These are phyloP conservation scores for Podarcis siculus DNA, from an alignment of 2,797 vertebrate species.

Conservation along the genomic window DNA sequence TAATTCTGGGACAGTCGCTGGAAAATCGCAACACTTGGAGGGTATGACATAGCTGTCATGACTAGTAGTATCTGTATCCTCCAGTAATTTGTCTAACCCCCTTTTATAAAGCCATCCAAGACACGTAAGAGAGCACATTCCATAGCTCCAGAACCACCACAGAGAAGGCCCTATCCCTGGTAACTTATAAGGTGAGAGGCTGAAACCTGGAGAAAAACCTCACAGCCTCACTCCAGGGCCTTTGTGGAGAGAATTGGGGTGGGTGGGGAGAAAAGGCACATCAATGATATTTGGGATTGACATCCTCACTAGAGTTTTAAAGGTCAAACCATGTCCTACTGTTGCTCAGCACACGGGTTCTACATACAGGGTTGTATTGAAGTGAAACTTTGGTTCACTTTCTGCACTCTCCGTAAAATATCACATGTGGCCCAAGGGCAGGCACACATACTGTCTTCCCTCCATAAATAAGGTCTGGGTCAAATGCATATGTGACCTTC, in stretches of 20 bases:
- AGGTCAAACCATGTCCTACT: background rate
- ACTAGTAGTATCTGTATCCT: too few relatives aligned
- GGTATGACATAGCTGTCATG: too few relatives aligned
- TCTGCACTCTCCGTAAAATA: background rate
- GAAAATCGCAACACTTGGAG: too few relatives aligned
- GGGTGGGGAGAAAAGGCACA: too few relatives aligned
- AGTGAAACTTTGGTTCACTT: background rate
- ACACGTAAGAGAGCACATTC: background rate
- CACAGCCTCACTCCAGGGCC: background rate
- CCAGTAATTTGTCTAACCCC: too few relatives aligned
- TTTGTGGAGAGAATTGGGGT: background rate
- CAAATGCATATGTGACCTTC: background rate
- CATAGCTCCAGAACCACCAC: background rate
- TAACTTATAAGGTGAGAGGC: background rate
- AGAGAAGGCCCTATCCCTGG: background rate
- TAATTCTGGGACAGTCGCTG: too few relatives aligned
- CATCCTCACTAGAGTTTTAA: background rate
- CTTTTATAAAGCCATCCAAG: too few relatives aligned
- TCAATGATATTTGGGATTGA: background rate
- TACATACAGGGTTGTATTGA: background rate
- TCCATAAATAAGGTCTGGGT: background rate
- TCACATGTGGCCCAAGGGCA: background rate
- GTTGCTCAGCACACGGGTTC: background rate
- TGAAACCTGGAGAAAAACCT: background rate
- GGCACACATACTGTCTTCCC: background rate